Percentiles rank a stretch among this genome's conserved stretches.
phyloP scores from a whole-genome alignment of 2,888 invertebrate genomes.

The Creontiades dilutus region DNA sequence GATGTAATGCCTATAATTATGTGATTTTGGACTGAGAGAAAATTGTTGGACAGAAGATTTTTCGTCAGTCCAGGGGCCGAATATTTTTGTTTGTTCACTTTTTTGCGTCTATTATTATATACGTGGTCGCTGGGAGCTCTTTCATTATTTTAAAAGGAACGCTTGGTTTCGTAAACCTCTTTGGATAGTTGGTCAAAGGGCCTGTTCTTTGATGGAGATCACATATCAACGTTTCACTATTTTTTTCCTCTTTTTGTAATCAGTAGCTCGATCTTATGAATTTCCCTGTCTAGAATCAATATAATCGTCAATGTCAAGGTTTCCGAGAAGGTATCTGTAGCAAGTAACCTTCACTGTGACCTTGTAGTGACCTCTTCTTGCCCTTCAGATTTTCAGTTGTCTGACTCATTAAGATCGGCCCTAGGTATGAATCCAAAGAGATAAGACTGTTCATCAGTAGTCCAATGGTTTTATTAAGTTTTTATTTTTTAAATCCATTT shows the following conservation, averaged over 20 bases:
- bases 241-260: no score
- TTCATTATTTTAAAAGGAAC: slow-evolving; percentile 11
- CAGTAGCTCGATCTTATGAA: no score
- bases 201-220: background rate
- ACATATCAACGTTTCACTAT: no score
- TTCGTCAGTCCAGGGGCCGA: slow-evolving; percentile 68
- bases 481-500: slow-evolving; percentile 12
- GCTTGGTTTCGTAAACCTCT: slow-evolving; percentile 30
- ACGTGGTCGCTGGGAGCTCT: slow-evolving; percentile 31
- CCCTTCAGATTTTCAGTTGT: background rate
- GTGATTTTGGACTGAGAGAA: slow-evolving; percentile 68
- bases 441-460: slow-evolving; percentile 19
- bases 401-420: background rate
- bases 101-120: background rate
- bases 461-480: background rate
- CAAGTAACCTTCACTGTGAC: background rate
- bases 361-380: background rate
- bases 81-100: slow-evolving; percentile 24
- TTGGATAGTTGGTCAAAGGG: slow-evolving; percentile 15
- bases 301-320: no score
- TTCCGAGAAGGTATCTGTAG: background rate
- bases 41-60: slow-evolving; percentile 51
- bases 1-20: slow-evolving; percentile 70
- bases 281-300: no score
- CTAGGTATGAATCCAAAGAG: slow-evolving; percentile 2